Percentiles rank a stretch among this genome's conserved stretches.
phyloP scores from a whole-genome alignment of 2,797 vertebrate species.

The Pristis pectinata region DNA sequence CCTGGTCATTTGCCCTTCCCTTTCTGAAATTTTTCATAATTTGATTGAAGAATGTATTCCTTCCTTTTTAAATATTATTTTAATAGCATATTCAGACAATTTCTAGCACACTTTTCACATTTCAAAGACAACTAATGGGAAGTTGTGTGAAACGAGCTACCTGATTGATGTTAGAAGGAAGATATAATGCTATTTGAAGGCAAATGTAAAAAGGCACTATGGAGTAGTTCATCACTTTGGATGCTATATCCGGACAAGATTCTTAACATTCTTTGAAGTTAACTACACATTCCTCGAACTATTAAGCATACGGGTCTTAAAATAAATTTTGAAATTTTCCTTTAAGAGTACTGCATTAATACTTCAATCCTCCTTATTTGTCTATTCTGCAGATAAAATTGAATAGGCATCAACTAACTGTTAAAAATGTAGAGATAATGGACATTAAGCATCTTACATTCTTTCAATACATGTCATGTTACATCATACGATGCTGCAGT shows the following conservation, averaged over 20 bases:
- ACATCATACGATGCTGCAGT: background rate
- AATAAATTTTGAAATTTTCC: background rate
- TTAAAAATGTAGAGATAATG: background rate
- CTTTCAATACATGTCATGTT: background rate
- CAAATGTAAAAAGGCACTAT: background rate
- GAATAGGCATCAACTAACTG: background rate
- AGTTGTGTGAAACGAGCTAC: background rate
- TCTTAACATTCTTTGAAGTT: background rate
- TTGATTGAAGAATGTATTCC: background rate
- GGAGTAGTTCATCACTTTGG: too few relatives aligned
- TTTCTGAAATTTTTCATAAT: background rate
- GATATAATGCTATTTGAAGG: background rate
- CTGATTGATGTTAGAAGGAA: background rate
- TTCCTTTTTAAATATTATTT: slow-evolving; percentile 11
- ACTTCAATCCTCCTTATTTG: background rate
- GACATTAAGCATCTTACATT: background rate
- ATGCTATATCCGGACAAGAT: too few relatives aligned
- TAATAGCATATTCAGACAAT: background rate
- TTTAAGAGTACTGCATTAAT: background rate
- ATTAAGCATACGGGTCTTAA: background rate
- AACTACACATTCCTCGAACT: too few relatives aligned
- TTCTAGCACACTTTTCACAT: background rate
- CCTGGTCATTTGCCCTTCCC: background rate
- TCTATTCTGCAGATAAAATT: background rate
- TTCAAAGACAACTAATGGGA: background rate